A percentile compares a stretch with the other conserved stretches of the same genome.
phyloP scores from a whole-genome alignment of 2,888 invertebrate genomes.

The Dynastes grantii region DNA sequence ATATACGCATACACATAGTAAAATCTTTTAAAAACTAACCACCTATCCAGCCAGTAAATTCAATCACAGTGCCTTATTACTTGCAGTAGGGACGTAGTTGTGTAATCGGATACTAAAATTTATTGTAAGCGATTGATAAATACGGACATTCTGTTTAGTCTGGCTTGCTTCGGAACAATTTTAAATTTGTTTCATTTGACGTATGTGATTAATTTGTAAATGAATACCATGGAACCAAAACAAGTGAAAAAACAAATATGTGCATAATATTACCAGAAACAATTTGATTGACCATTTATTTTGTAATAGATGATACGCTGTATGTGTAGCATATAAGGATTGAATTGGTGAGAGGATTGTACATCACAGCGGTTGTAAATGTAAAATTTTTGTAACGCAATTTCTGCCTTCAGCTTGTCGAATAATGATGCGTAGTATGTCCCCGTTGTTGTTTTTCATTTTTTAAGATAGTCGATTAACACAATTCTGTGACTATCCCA shows the following conservation, averaged over 20 bases:
- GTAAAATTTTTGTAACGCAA: too few relatives aligned
- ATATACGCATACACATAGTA: constrained; percentile 17
- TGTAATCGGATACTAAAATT: constrained; percentile 33
- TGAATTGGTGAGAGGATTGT: too few relatives aligned
- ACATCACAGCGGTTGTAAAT: too few relatives aligned
- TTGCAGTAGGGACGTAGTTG: constrained; percentile 20
- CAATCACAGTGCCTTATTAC: constrained; percentile 32
- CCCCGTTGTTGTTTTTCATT: too few relatives aligned
- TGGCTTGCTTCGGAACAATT: constrained; percentile 15
- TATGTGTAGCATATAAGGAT: too few relatives aligned
- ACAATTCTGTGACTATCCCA: too few relatives aligned
- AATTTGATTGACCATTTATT: too few relatives aligned
- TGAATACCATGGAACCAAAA: constrained; percentile 7
- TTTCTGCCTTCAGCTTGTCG: too few relatives aligned
- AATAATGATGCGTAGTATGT: too few relatives aligned
- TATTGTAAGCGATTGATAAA: constrained; percentile 31
- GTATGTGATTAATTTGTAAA: constrained; percentile 36
- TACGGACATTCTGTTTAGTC: constrained; percentile 39
- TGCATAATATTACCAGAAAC: too few relatives aligned
- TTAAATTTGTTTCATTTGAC: constrained; percentile 32
- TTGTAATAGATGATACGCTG: too few relatives aligned
- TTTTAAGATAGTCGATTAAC: too few relatives aligned
- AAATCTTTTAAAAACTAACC: constrained; percentile 4
- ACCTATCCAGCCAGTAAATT: constrained; percentile 20
- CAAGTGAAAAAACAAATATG: not conserved